Evolutionary conservation across 2,888 invertebrate genomes (phyloP).

Genomic region (Meta bourneti): DNA sequence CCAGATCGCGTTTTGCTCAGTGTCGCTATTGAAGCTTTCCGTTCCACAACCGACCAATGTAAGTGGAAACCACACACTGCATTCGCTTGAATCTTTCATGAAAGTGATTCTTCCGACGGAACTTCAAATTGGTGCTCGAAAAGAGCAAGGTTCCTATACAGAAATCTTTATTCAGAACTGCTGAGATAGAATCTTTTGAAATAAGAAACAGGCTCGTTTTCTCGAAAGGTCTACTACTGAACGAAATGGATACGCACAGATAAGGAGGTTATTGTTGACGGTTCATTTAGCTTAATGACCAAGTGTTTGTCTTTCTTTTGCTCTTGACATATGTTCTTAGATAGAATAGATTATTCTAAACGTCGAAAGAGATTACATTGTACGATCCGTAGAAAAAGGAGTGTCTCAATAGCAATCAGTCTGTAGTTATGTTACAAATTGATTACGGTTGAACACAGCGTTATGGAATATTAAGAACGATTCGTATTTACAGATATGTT

Average conservation of each 20-base stretch:
- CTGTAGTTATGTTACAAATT: background rate
- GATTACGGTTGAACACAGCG: background rate
- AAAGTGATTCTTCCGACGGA: background rate
- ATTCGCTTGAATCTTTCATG: background rate
- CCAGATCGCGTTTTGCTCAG: background rate
- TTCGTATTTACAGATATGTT: no score
- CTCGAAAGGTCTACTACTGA: background rate
- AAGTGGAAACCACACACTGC: background rate
- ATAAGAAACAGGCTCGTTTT: background rate
- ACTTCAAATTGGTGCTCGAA: background rate
- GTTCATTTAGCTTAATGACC: constrained; percentile 6
- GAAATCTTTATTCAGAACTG: background rate
- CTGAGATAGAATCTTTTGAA: constrained; percentile 37
- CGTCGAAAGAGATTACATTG: background rate
- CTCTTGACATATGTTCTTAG: background rate
- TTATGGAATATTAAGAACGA: no score
- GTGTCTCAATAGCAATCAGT: background rate
- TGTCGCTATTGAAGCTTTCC: background rate
- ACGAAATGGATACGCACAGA: constrained; percentile 12
- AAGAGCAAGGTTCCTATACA: background rate
- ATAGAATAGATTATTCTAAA: no score
- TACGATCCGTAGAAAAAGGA: background rate
- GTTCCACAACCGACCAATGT: background rate
- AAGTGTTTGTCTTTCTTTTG: background rate
- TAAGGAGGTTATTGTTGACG: constrained; percentile 11